Conservation (phyloP, 2,797 vertebrate genomes). For the Columba guinea region DNA sequence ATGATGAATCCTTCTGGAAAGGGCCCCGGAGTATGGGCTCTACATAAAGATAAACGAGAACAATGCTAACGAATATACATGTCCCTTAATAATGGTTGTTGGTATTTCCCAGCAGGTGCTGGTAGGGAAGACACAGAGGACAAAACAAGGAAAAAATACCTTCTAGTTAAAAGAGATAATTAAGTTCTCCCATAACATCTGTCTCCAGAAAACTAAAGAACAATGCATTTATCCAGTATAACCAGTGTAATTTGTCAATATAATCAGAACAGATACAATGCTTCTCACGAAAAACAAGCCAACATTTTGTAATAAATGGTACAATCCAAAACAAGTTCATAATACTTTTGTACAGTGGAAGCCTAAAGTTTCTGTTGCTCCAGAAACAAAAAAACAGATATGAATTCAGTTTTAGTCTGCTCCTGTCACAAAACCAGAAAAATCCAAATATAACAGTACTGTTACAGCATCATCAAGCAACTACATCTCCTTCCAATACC, state of each 20-base stretch:
- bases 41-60: neutral
- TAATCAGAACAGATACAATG: neutral
- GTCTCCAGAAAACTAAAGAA: neutral
- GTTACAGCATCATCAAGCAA: neutral
- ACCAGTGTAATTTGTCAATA: neutral
- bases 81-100: neutral
- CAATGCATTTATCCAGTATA: neutral
- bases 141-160: neutral
- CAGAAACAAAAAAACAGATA: neutral
- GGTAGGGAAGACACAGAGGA: neutral
- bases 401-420: neutral
- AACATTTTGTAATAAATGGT: neutral
- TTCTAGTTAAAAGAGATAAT: neutral
- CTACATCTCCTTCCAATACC: neutral
- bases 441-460: neutral
- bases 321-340: neutral
- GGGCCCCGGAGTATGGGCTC: neutral
- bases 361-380: neutral
- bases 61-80: neutral
- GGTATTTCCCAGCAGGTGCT: neutral
- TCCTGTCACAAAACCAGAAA: neutral
- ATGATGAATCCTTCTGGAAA: neutral
- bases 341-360: neutral
- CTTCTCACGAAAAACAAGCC: neutral
- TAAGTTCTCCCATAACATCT: neutral